Conservation (phyloP, 2,797 vertebrate genomes). For the Rousettus madagascariensis region DNA sequence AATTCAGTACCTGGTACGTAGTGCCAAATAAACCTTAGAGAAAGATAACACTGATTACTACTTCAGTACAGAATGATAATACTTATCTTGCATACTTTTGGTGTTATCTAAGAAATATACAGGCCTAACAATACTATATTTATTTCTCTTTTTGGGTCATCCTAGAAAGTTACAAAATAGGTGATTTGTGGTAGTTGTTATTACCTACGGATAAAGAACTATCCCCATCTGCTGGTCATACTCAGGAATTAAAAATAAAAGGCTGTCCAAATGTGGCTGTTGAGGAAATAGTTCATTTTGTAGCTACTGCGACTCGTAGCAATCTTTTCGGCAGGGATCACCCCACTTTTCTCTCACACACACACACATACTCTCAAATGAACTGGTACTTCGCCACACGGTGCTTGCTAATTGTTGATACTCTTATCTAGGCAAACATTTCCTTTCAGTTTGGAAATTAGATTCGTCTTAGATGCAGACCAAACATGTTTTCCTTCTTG, state of each 20-base stretch:
- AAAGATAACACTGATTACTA: not conserved
- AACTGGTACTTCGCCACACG: not conserved
- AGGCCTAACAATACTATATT: not conserved
- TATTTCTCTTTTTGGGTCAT: not conserved
- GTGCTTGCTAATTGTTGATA: not conserved
- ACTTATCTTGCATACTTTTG: not conserved
- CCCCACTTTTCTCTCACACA: not conserved
- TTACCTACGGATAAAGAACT: slow-evolving; percentile 59
- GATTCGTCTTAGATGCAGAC: not conserved
- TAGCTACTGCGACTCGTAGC: not conserved
- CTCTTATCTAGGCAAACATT: not conserved
- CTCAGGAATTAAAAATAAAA: slow-evolving; percentile 62
- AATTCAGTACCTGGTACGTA: not conserved
- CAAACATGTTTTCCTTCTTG: not conserved
- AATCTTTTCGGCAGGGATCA: not conserved
- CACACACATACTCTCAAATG: not conserved
- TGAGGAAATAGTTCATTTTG: not conserved
- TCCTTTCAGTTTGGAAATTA: slow-evolving; percentile 33
- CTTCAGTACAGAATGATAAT: not conserved
- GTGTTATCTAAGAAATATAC: not conserved
- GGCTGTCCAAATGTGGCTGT: not conserved
- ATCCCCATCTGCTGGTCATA: slow-evolving; percentile 81
- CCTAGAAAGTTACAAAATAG: not conserved
- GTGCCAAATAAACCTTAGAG: not conserved
- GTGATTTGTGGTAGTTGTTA: not conserved